Percentiles rank a stretch among this genome's conserved stretches.
Conservation (phyloP, 2,888 invertebrate genomes). For the Pyrrhosoma nymphula region DNA sequence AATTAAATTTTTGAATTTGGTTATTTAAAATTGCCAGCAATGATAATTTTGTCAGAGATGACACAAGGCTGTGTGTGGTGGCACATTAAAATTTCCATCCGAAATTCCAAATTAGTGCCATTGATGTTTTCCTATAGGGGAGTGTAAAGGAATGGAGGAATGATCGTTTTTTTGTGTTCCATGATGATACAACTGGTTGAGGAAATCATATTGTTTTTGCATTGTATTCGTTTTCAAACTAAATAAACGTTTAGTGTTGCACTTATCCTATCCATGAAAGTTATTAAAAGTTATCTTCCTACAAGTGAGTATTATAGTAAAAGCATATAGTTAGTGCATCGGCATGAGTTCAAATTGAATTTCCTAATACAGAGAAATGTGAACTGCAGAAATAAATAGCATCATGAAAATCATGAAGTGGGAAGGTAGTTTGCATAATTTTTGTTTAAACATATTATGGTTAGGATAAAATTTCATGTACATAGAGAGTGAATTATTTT, state of each 20-base stretch:
- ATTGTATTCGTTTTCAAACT: not conserved
- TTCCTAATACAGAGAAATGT: not conserved
- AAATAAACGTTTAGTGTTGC: not conserved
- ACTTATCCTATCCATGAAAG: not conserved
- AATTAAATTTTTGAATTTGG: not conserved
- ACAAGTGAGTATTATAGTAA: slow-evolving; percentile 17
- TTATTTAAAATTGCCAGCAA: not conserved
- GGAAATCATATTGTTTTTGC: not conserved
- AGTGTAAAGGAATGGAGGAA: not conserved
- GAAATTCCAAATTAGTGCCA: slow-evolving; percentile 58
- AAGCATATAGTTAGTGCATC: slow-evolving; percentile 26
- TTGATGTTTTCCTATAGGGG: slow-evolving; percentile 41
- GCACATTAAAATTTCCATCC: not conserved
- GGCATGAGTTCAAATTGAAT: not conserved
- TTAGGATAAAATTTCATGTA: slow-evolving; percentile 31
- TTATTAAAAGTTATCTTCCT: slow-evolving; percentile 26
- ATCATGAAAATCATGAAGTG: not conserved
- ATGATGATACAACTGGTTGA: not conserved
- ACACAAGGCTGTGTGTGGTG: slow-evolving; percentile 22
- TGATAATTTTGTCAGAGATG: not conserved
- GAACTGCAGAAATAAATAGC: not conserved
- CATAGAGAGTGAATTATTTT: slow-evolving; percentile 58
- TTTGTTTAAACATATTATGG: slow-evolving; percentile 36
- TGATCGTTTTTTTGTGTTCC: slow-evolving; percentile 20
- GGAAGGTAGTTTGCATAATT: slow-evolving; percentile 35